A percentile compares a stretch with the other conserved stretches of the same genome.
Conservation (phyloP, 2,888 invertebrate species). For the Himalopsyche tibetana region DNA sequence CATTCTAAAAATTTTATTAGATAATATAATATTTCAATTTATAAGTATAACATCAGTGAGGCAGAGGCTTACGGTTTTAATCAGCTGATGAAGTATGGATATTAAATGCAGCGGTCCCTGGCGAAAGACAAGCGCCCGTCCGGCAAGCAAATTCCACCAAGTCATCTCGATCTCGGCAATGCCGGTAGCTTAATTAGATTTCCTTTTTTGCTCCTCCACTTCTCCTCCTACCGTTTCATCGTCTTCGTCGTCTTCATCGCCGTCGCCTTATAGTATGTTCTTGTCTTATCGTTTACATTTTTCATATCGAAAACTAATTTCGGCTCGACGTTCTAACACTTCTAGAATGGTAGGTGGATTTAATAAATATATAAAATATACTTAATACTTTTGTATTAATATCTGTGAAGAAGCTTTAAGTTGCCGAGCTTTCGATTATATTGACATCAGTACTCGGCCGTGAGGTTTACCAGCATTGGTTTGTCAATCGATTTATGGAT, state of each 20-base stretch:
- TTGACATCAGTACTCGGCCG: too few species aligned
- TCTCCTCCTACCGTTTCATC: constrained; percentile 57
- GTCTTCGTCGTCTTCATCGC: background rate
- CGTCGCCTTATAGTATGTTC: background rate
- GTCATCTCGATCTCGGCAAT: constrained; percentile 60
- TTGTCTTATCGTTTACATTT: constrained; percentile 53
- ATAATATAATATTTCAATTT: too few species aligned
- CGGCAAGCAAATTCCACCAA: constrained; percentile 11
- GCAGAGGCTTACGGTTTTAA: background rate
- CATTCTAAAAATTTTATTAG: too few species aligned
- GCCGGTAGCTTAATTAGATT: constrained; percentile 65
- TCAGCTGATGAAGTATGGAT: constrained; percentile 27
- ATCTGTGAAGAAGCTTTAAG: too few species aligned
- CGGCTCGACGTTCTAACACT: constrained; percentile 38
- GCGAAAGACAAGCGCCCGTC: constrained; percentile 34
- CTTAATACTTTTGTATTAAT: too few species aligned
- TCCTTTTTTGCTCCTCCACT: constrained; percentile 55
- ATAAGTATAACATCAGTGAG: background rate
- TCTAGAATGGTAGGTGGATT: background rate
- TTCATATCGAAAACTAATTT: constrained; percentile 64
- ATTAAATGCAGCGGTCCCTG: constrained; percentile 5
- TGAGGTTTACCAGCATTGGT: too few species aligned
- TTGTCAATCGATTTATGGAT: too few species aligned
- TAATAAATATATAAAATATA: too few species aligned
- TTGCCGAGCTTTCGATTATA: too few species aligned